Conservation (phyloP, 2,797 vertebrate species). For the Clarias fuscus region DNA sequence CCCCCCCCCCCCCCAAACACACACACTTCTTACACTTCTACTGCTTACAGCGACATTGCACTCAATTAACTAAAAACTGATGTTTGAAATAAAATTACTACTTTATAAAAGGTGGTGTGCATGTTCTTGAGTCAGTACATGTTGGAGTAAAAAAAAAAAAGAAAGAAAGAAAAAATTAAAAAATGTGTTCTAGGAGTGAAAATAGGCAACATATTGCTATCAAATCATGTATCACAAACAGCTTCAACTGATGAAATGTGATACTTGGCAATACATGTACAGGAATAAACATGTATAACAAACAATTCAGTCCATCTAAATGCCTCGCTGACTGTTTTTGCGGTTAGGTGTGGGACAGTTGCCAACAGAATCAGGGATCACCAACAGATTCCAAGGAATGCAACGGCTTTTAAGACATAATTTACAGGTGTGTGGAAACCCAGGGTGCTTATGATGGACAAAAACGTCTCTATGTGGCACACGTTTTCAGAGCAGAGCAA, state of each 20-base stretch:
- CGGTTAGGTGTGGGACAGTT: background rate
- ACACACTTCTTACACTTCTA: background rate
- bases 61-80: background rate
- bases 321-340: background rate
- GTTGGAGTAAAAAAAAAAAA: background rate
- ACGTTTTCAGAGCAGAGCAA: background rate
- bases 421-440: background rate
- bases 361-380: background rate
- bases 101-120: background rate
- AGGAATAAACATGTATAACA: slow-evolving; percentile 2
- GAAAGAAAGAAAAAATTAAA: background rate
- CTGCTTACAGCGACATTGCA: background rate
- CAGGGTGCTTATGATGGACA: background rate
- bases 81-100: too few species aligned
- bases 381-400: background rate
- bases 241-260: background rate
- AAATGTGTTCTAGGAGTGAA: background rate
- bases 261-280: background rate
- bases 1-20: background rate
- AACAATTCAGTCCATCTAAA: background rate
- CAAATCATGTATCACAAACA: too few species aligned
- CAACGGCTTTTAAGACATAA: background rate
- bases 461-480: too few species aligned
- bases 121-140: background rate
- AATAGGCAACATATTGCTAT: background rate